These are phyloP conservation scores for Phyto melanocephala DNA, from an alignment of 2,888 invertebrate genomes.

Conservation along the genomic window DNA sequence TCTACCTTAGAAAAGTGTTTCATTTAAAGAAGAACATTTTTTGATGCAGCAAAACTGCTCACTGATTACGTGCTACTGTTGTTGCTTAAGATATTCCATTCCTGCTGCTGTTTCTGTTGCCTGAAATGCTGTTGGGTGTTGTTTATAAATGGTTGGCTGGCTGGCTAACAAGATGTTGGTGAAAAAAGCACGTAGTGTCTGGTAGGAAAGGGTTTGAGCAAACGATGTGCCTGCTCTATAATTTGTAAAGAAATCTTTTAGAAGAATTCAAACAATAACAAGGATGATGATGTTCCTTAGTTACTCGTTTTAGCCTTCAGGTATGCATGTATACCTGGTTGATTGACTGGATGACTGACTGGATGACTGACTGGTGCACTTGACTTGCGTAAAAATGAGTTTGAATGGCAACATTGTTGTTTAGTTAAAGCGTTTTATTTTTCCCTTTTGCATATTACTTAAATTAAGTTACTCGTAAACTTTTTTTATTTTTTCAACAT, in stretches of 20 bases:
- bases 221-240: background rate
- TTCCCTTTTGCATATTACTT: conserved; percentile 20
- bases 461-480: too few relatives aligned
- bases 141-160: background rate
- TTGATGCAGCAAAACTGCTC: too few relatives aligned
- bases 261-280: background rate
- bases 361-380: conserved; percentile 11
- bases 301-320: conserved; percentile 4
- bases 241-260: conserved; percentile 32
- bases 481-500: too few relatives aligned
- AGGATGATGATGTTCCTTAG: background rate
- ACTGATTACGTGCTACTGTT: conserved; percentile 31
- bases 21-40: too few relatives aligned
- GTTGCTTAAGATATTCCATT: background rate
- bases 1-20: too few relatives aligned
- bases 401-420: conserved; percentile 36
- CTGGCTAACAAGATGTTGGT: background rate
- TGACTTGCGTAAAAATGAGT: conserved; percentile 24
- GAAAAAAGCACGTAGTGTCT: background rate
- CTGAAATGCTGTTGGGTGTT: background rate
- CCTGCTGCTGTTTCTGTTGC: background rate
- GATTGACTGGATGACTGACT: conserved; percentile 17
- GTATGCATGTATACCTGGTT: background rate
- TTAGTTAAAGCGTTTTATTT: background rate
- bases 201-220: background rate